Base-by-base conservation (phyloP, 2,888 invertebrate species). In the Phyllotreta striolata region DNA sequence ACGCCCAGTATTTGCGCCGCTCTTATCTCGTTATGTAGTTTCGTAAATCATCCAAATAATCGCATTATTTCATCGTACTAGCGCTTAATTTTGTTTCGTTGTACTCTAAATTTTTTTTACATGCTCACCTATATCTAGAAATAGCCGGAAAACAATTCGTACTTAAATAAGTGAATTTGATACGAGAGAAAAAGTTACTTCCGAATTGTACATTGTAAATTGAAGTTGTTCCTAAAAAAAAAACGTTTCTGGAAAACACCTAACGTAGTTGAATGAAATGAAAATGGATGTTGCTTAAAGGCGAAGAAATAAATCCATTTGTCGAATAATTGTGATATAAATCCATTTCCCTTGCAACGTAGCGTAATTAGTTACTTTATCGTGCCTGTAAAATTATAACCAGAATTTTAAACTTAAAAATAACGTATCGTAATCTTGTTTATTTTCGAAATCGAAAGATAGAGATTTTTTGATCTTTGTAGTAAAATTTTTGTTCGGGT, bases 361-460 rank as follows among this genome's bases (percentile, higher is more conserved):
- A 59, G 58, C 41, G 37, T 49, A 24, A 51, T 57, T 58, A 58
- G 49, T 58, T 58, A 59, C 58, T 59, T 51, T 59, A 59, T 59
- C 37, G 58, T 59, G 58, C 58, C 58, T 59, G 49, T 59, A 40
- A 49, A 58, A 56, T 7, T 56, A 38, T 44, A 56, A 46, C 35
- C 58, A 51, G 12, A 52, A 52, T 13, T n/a, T 35, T 51, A 57
- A 40, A 39, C 24, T 24, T 57, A 37, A 56, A 57, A 57, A 37
- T 35, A 57, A 57, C 9, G 47, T 47, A 57, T 37, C 41, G 47
- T 39, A 57, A 57, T 57, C 49, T 40, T 40, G 49, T 39, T 24
- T 46, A 12, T 46, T 44, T 41, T 41, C 12, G 39, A 56, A 38
- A 44, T 24, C 24, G 24, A 24, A 24, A 24, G 24, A 24, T 24